phyloP scores from a whole-genome alignment of 1,140 invertebrate genomes.

The Drosophila albomicans region DNA sequence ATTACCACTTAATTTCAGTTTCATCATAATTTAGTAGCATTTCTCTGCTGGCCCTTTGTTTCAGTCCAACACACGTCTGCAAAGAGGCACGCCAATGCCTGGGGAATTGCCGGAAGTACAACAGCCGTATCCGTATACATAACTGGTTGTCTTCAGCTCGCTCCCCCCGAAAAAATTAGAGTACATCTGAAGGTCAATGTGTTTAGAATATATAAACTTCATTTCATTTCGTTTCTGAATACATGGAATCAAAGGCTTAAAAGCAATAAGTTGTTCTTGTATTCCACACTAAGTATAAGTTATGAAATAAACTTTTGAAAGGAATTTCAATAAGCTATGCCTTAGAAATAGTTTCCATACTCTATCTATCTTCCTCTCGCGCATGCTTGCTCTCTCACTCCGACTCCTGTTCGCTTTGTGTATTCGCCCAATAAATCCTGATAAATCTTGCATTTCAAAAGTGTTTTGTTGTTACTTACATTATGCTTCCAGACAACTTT shows the following conservation, averaged over 20 bases:
- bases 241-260: conserved; percentile 2
- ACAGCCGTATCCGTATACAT: conserved; percentile 37
- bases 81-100: conserved; percentile 59
- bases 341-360: neutral
- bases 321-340: conserved; percentile 6
- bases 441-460: conserved; percentile 58
- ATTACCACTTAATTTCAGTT: conserved; percentile 76
- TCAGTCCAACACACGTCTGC: neutral
- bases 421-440: conserved; percentile 29
- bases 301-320: neutral
- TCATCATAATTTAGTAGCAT: conserved; percentile 70
- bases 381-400: neutral
- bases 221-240: neutral
- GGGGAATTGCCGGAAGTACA: conserved; percentile 68
- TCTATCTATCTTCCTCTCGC: neutral
- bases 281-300: neutral
- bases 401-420: neutral
- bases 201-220: neutral
- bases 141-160: conserved; percentile 42
- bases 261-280: conserved; percentile 10
- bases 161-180: conserved; percentile 40
- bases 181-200: conserved; percentile 62
- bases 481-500: conserved; percentile 97
- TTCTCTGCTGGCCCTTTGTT: conserved; percentile 15
- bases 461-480: conserved; percentile 88